Evolutionary conservation across 2,888 invertebrate species (phyloP).

Genomic region (Cheilosia scutellata): DNA sequence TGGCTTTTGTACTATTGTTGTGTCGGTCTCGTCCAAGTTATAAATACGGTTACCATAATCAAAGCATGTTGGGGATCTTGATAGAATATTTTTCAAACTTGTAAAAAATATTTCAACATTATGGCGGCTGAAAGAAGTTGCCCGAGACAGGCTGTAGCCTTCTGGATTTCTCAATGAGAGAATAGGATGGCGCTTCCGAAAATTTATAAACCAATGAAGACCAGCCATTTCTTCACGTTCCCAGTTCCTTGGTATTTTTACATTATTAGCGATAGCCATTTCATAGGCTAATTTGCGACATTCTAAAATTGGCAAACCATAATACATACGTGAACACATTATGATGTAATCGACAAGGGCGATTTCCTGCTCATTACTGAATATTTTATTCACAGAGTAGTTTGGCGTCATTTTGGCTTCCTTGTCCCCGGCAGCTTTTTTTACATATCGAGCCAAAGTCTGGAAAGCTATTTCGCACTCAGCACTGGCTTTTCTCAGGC

Average conservation of each 20-base stretch:
- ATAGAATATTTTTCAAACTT: slow-evolving; percentile 25
- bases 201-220: slow-evolving; percentile 8
- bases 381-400: background rate
- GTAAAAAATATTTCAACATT: slow-evolving; percentile 24
- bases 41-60: slow-evolving; percentile 79
- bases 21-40: slow-evolving; percentile 81
- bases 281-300: slow-evolving; percentile 13
- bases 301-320: slow-evolving; percentile 8
- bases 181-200: background rate
- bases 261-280: slow-evolving; percentile 11
- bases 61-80: slow-evolving; percentile 58
- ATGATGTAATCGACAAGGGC: background rate
- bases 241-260: slow-evolving; percentile 10
- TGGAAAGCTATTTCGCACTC: slow-evolving; percentile 10
- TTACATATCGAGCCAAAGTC: slow-evolving; percentile 27
- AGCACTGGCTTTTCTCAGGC: slow-evolving; percentile 17
- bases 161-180: background rate
- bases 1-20: slow-evolving; percentile 80
- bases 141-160: slow-evolving; percentile 28
- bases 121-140: slow-evolving; percentile 38
- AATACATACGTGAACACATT: slow-evolving; percentile 3
- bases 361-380: background rate
- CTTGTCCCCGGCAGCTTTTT: background rate
- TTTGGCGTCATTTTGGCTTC: slow-evolving; percentile 7
- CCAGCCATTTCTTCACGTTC: slow-evolving; percentile 8